Base-by-base conservation (phyloP, 2,797 vertebrate species). In the Eremophila alpestris region DNA sequence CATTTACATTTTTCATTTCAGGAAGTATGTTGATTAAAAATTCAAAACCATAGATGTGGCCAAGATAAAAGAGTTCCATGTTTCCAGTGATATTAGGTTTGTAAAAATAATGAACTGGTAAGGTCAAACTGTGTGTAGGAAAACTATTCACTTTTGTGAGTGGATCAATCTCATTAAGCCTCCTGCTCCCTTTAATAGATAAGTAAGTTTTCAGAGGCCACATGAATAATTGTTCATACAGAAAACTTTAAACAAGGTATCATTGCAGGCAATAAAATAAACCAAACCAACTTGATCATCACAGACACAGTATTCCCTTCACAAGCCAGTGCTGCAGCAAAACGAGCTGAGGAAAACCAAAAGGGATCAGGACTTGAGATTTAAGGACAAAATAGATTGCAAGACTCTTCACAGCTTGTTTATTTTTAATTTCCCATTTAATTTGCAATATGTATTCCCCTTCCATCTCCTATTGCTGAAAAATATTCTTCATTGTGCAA, bases 101-200 rank as follows among this genome's bases (percentile, higher is more conserved):
- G 64, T 64, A 23, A 91, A 92, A 97, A 73, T 97, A 97, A 98
- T 97, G 90, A 97, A 98, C 91, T 97, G 97, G 79, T 95, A 43
- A 83, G 94, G 85, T 97, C 96, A 95, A 93, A 93, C 18, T 75
- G 54, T 91, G 91, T 97, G 86, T 97, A 95, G 79, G 89, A 76
- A 74, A 75, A 90, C 92, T 96, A 97, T 97, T 98, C 97, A 96
- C 88, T 95, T 95, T 23, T 38, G 41, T 48, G 43, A 89, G 94
- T 83, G 59, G 97, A 98, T 98, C 97, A 86, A 87, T 96, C 87
- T 94, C 95, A 96, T 98, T 97, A 97, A 97, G 87, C 67, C 89
- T 52, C 79, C 48, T 94, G 55, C 86, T 97, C 34, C 71, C 59
- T 96, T 97, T 38, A 97, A 95, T 93, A 93, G 84, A 87, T 94